Evolutionary conservation across 2,113 vertebrate genomes (phyloP), one percentile per base, ranked within the genome.

Genomic region (Tachysurus vachellii): DNA sequence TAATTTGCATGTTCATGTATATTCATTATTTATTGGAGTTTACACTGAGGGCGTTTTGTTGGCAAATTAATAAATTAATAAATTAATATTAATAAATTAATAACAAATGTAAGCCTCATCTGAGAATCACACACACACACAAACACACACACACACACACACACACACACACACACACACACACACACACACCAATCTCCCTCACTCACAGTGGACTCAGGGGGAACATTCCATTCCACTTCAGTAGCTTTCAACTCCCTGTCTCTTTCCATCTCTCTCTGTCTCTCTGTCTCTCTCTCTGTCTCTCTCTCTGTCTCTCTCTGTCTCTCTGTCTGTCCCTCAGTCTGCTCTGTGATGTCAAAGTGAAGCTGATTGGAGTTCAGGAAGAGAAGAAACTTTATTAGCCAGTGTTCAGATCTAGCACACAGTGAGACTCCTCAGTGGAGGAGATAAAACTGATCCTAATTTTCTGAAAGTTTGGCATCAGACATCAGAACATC

Each of bases 211-310:
- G 84, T 42, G 70, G 31, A 79, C 62, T 80, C 31, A 87, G 82
- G 47, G 81, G 76, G 54, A 85, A 84, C 81, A 89, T 89, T 85
- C 85, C 85, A 81, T 87, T 89, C 85, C 85, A 85, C 57, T 93
- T 92, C 19, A 83, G 71, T 84, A 71, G 61, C 66, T 77, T 73
- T 87, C 68, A 73, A 47, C 80, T 26, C 17, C 26, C 21, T 50
- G 11, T 50, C 59, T 66, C 50, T 54, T 47, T 47, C 14, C 56
- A 47, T 79, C 28, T 59, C 54, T 57, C 70, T 53, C 50, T 56
- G 21, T 80, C 59, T 53, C 56, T 62, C 68, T 19, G 31, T 19
- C 68, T 44, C 68, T 44, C 36, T 36, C 36, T 36, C 36, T 36
- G 36, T 36, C 36, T 2, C 36, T 36, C 36, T 36, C 36, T 2